phyloP scores from a whole-genome alignment of 2,113 vertebrate genomes.

The Cyprinodon tularosa region DNA sequence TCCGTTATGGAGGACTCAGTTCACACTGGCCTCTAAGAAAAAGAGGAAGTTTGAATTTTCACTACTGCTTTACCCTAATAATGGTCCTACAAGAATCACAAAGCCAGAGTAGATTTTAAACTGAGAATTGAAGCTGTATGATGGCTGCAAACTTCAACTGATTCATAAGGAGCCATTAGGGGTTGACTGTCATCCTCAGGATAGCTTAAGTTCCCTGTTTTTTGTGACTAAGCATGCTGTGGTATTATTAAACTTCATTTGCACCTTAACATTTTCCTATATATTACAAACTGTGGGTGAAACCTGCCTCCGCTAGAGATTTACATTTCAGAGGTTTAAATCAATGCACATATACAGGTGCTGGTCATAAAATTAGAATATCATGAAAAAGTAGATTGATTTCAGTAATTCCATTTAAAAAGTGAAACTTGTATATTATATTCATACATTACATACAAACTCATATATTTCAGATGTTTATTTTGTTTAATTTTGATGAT shows the following conservation, averaged over 20 bases:
- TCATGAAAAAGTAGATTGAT: too few species aligned
- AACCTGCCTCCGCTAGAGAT: too few species aligned
- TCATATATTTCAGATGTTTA: too few species aligned
- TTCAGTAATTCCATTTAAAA: too few species aligned
- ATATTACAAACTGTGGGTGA: background rate
- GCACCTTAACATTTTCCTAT: background rate
- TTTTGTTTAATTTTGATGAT: too few species aligned
- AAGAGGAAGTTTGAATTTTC: conserved; percentile 42
- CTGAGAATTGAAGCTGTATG: too few species aligned
- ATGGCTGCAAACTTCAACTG: conserved; percentile 21
- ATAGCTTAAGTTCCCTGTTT: background rate
- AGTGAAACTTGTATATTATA: too few species aligned
- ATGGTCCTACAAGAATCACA: background rate
- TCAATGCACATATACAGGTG: too few species aligned
- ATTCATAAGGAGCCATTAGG: conserved; percentile 26
- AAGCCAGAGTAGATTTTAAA: background rate
- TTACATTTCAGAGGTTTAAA: too few species aligned
- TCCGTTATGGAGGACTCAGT: conserved; percentile 15
- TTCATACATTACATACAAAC: too few species aligned
- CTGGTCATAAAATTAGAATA: too few species aligned
- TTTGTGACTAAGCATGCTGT: background rate
- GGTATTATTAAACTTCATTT: background rate
- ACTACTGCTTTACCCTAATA: conserved; percentile 46
- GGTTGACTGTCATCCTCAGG: conserved; percentile 2
- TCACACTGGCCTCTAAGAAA: conserved; percentile 23